Evolutionary conservation across 2,888 invertebrate species (phyloP).

Genomic region (Panorpa germanica): DNA sequence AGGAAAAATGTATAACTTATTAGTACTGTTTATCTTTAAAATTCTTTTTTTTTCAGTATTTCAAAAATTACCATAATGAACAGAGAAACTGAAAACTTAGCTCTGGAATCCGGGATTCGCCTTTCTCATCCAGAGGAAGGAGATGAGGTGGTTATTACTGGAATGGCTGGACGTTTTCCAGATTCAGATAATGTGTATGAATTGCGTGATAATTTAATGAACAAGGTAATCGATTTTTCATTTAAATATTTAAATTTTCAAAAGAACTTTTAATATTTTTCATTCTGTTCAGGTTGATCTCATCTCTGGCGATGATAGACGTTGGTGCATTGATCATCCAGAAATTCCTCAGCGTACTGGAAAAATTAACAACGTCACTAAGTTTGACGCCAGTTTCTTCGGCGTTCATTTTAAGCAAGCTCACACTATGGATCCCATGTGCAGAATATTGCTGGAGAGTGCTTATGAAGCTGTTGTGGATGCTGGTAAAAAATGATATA

Average conservation of each 20-base stretch:
- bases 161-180: constrained; percentile 55
- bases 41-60: too few species aligned
- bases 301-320: constrained; percentile 57
- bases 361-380: constrained; percentile 45
- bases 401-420: constrained; percentile 58
- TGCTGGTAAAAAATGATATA: constrained; percentile 37
- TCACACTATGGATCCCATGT: constrained; percentile 60
- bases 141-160: constrained; percentile 45
- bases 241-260: too few species aligned
- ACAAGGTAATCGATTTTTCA: constrained; percentile 53
- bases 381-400: constrained; percentile 61
- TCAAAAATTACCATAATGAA: too few species aligned
- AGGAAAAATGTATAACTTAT: too few species aligned
- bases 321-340: constrained; percentile 55
- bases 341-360: constrained; percentile 59
- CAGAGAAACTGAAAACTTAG: too few species aligned
- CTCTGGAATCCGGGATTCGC: constrained; percentile 29
- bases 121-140: constrained; percentile 35
- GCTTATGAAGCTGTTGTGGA: constrained; percentile 64
- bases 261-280: too few species aligned
- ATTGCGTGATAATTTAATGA: constrained; percentile 47
- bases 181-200: constrained; percentile 55
- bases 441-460: constrained; percentile 55
- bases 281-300: constrained; percentile 62
- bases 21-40: too few species aligned